Conservation (phyloP, 2,888 invertebrate genomes). For the Drosophila antonietae region DNA sequence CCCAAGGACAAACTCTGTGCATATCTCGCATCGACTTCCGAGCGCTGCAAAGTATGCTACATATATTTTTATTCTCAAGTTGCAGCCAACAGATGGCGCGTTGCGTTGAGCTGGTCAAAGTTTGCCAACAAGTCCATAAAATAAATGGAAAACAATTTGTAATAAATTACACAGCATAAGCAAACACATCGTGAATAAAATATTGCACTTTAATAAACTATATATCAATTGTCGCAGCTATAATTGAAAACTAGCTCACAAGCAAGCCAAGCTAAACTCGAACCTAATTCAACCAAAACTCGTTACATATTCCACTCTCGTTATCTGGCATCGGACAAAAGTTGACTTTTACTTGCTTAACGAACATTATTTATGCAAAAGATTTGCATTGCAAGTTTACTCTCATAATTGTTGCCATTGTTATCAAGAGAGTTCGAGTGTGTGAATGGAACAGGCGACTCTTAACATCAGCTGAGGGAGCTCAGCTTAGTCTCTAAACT, state of each 20-base stretch:
- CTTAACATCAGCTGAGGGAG: neutral
- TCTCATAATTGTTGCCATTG: neutral
- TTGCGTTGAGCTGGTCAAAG: slow-evolving; percentile 1
- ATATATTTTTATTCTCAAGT: slow-evolving; percentile 14
- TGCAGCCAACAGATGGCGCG: neutral
- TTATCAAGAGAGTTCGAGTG: neutral
- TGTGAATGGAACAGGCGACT: too few species aligned
- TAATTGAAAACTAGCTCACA: neutral
- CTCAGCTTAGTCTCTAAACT: neutral
- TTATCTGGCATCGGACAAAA: neutral
- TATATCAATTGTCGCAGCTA: neutral
- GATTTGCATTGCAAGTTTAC: neutral
- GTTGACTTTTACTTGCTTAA: neutral
- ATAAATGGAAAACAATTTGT: slow-evolving; percentile 7
- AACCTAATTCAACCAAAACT: too few species aligned
- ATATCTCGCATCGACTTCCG: slow-evolving; percentile 1
- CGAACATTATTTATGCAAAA: neutral
- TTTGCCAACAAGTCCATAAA: neutral
- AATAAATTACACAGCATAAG: neutral
- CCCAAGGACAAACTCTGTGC: slow-evolving; percentile 52
- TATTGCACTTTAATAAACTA: slow-evolving; percentile 2
- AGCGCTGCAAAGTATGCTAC: slow-evolving; percentile 28
- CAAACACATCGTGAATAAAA: neutral
- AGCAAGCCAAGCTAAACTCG: too few species aligned
- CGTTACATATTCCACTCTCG: neutral